These are phyloP conservation scores for Gastracanthus pulcherrimus DNA, from an alignment of 2,888 invertebrate species.

Conservation along the genomic window DNA sequence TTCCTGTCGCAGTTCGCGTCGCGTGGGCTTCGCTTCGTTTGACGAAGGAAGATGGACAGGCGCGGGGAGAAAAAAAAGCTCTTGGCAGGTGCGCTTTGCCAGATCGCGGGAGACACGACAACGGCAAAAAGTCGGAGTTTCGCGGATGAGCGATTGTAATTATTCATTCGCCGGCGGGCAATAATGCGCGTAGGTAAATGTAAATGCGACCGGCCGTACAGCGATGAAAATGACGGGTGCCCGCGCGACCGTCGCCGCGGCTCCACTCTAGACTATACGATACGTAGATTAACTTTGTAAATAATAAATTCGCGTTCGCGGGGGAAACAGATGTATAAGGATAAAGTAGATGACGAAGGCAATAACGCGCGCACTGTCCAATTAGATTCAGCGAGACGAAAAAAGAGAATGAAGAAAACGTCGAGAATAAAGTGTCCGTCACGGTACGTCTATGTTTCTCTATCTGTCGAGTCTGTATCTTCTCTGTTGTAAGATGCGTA, in stretches of 20 bases:
- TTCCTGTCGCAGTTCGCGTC: too few species aligned
- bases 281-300: conserved; percentile 10
- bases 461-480: background rate
- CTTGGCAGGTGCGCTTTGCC: too few species aligned
- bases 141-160: background rate
- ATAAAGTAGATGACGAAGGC: background rate
- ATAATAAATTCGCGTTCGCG: conserved; percentile 18
- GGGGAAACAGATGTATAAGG: background rate
- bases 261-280: background rate
- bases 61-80: background rate
- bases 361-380: background rate
- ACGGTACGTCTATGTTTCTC: background rate
- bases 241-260: background rate
- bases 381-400: conserved; percentile 16
- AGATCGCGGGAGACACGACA: background rate
- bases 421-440: background rate
- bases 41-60: background rate
- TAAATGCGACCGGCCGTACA: background rate
- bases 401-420: too few species aligned
- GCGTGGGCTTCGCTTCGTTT: background rate
- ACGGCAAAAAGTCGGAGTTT: background rate
- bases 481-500: background rate
- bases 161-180: background rate
- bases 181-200: too few species aligned
- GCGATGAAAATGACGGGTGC: background rate